Evolutionary conservation across 2,888 invertebrate genomes (phyloP).

Genomic region (Mythimna lalbum): DNA sequence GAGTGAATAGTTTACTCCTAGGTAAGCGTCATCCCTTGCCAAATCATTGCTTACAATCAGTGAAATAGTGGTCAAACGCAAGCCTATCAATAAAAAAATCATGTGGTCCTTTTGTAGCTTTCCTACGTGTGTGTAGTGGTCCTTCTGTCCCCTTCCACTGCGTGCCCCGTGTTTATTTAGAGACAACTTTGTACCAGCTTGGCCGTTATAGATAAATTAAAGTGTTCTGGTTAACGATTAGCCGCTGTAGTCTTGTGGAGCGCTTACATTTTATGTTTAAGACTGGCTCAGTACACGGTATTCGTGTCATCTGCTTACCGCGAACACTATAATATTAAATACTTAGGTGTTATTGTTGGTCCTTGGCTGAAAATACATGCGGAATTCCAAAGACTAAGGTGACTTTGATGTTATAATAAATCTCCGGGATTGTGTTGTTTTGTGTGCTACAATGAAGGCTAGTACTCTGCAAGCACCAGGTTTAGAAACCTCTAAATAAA

Average conservation of each 20-base stretch:
- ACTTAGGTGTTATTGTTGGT: conserved; percentile 13
- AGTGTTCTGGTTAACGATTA: conserved; percentile 62
- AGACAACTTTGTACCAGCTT: conserved; percentile 62
- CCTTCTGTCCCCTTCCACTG: conserved; percentile 29
- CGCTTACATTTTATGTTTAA: conserved; percentile 51
- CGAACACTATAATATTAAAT: conserved; percentile 31
- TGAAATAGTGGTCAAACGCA: no score
- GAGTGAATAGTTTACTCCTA: no score
- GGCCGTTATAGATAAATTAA: conserved; percentile 61
- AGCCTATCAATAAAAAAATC: no score
- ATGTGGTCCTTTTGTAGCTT: conserved; percentile 8
- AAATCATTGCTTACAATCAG: no score
- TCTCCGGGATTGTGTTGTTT: no score
- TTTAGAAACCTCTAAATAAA: background rate
- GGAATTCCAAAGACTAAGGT: conserved; percentile 14
- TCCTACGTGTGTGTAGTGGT: background rate
- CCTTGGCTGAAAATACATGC: conserved; percentile 17
- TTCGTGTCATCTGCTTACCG: conserved; percentile 42
- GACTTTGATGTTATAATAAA: conserved; percentile 25
- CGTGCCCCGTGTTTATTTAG: conserved; percentile 51
- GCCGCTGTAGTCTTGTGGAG: conserved; percentile 57
- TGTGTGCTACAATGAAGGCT: background rate
- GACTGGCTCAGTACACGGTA: conserved; percentile 35
- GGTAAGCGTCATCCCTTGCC: no score
- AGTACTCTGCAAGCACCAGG: background rate